A percentile compares a stretch with the other conserved stretches of the same genome.
phyloP scores from a whole-genome alignment of 2,113 vertebrate species.

The Motacilla alba region DNA sequence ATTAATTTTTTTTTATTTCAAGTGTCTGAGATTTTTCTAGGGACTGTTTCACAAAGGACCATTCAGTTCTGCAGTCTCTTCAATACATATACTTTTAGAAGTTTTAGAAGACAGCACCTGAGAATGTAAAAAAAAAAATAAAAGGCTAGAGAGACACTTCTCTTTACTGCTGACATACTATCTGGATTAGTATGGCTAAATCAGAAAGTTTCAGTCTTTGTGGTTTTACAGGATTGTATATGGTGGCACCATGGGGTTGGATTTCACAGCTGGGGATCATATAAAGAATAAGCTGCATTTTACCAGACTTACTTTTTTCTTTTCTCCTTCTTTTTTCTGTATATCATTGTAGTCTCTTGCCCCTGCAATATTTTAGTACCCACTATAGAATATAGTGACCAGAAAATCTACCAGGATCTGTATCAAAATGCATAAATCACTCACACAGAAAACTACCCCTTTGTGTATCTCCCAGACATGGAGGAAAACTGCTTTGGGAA shows the following conservation, averaged over 20 bases:
- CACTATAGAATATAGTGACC: not conserved
- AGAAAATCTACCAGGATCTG: not conserved
- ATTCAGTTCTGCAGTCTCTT: not conserved
- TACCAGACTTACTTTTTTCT: not conserved
- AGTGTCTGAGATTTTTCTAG: not conserved
- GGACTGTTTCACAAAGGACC: not conserved
- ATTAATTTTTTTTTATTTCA: not conserved
- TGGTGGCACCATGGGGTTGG: not conserved
- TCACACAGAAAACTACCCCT: not conserved
- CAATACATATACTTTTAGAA: not conserved
- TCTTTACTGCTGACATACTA: not conserved
- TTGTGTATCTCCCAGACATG: not conserved
- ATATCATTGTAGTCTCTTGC: not conserved
- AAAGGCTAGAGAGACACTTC: not conserved
- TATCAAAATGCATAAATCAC: not conserved
- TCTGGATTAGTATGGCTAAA: not conserved
- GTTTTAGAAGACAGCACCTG: not conserved
- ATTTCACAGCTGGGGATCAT: conserved; percentile 11
- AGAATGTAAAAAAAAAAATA: not conserved
- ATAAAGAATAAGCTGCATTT: not conserved
- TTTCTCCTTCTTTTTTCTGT: not conserved
- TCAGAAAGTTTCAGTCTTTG: conserved; percentile 14
- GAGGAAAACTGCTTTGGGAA: not conserved
- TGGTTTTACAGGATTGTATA: not conserved
- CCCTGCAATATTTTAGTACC: not conserved